phyloP scores from a whole-genome alignment of 2,888 invertebrate species.

The Leucania comma region DNA sequence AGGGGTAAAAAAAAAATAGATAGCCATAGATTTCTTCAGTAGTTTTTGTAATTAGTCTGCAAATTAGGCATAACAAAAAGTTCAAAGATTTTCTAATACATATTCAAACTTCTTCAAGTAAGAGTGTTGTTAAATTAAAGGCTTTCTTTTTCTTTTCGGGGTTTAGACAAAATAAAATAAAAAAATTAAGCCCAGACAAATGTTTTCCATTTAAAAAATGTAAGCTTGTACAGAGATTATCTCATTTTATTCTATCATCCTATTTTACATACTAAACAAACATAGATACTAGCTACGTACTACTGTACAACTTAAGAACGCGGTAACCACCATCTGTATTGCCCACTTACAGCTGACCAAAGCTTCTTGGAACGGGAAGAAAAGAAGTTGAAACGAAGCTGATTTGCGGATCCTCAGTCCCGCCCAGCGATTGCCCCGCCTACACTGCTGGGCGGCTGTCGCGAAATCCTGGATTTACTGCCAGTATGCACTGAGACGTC shows the following conservation, averaged over 20 bases:
- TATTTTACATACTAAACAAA: constrained; percentile 12
- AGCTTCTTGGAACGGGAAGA: constrained; percentile 78
- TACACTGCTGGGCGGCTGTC: constrained; percentile 78
- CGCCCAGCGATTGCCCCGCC: constrained; percentile 86
- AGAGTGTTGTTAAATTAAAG: no score
- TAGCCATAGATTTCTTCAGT: no score
- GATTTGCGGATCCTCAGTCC: constrained; percentile 81
- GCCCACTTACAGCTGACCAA: constrained; percentile 77
- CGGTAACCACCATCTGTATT: constrained; percentile 68
- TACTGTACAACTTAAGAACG: constrained; percentile 61
- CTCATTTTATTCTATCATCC: constrained; percentile 15
- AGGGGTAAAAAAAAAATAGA: no score
- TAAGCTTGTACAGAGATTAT: constrained; percentile 20
- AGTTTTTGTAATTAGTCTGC: no score
- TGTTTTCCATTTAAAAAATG: constrained; percentile 1
- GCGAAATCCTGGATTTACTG: constrained; percentile 57
- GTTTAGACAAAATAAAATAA: no score
- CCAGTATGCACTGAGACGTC: constrained; percentile 73
- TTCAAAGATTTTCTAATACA: no score
- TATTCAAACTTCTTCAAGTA: no score
- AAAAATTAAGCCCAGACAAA: neutral
- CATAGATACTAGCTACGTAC: constrained; percentile 18
- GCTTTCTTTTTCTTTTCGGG: no score
- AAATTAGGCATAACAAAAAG: no score
- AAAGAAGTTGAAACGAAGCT: constrained; percentile 81